Evolutionary conservation across 2,113 vertebrate genomes (phyloP).

Genomic region (Rhynchomys soricoides): DNA sequence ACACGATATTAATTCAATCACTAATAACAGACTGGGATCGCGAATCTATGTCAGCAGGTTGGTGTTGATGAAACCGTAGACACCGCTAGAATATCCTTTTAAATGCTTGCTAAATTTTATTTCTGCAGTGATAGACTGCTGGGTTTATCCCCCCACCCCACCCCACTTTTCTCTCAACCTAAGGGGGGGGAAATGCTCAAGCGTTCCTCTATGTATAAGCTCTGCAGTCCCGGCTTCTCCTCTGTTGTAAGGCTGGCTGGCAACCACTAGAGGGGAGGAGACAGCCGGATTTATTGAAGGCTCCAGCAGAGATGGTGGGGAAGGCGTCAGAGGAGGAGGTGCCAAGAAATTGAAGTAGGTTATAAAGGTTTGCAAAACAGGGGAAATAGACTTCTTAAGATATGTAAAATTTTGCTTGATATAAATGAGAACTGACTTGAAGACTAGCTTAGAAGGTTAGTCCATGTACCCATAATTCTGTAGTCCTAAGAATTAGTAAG

Average conservation of each 20-base stretch:
- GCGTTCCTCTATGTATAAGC: conserved; percentile 80
- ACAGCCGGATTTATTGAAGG: conserved; percentile 86
- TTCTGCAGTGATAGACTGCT: conserved; percentile 77
- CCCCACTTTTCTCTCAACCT: conserved; percentile 57
- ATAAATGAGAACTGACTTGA: conserved; percentile 62
- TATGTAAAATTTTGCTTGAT: conserved; percentile 73
- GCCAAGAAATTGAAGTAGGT: conserved; percentile 82
- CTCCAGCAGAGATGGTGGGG: conserved; percentile 81
- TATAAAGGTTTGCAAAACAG: conserved; percentile 84
- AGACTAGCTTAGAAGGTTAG: conserved; percentile 35
- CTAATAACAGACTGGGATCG: conserved; percentile 87
- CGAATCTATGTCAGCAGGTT: conserved; percentile 87
- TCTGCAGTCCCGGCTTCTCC: conserved; percentile 71
- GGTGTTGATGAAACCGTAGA: conserved; percentile 89
- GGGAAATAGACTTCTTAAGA: conserved; percentile 67
- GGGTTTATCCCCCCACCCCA: conserved; percentile 22
- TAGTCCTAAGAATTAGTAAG: conserved; percentile 69
- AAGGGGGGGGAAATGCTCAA: too few relatives aligned
- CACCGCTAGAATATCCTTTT: conserved; percentile 85
- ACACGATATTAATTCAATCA: conserved; percentile 88
- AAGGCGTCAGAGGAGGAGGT: conserved; percentile 82
- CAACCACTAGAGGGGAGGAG: conserved; percentile 92
- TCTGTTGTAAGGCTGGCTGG: conserved; percentile 85
- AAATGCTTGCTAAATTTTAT: conserved; percentile 88
- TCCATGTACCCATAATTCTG: conserved; percentile 63